Evolutionary conservation across 1,140 invertebrate genomes (phyloP).

Genomic region (Hylaeus volcanicus): DNA sequence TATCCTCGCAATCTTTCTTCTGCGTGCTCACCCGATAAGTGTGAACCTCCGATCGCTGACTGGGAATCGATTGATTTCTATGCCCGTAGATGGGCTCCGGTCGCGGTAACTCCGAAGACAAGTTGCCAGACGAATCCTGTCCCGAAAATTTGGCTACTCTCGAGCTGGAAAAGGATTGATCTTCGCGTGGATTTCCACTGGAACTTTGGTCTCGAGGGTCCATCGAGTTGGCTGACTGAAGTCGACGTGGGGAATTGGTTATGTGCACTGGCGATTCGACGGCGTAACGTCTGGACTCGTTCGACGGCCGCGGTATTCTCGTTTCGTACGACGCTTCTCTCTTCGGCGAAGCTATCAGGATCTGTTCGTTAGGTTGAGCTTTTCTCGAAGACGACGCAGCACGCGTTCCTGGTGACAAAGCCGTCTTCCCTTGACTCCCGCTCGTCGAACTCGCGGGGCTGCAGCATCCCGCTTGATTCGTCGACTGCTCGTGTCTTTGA

Average conservation of each 20-base stretch:
- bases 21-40: background rate
- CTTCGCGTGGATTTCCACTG: background rate
- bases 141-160: background rate
- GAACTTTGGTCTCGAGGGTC: conserved; percentile 4
- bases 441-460: background rate
- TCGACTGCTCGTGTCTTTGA: background rate
- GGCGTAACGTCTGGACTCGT: conserved; percentile 49
- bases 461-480: background rate
- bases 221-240: background rate
- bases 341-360: conserved; percentile 77
- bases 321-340: conserved; percentile 66
- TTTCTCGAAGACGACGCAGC: conserved; percentile 37
- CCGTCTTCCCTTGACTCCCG: background rate
- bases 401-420: background rate
- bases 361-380: conserved; percentile 75
- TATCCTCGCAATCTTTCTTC: conserved; percentile 19
- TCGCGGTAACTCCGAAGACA: conserved; percentile 44
- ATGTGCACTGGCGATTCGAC: conserved; percentile 70
- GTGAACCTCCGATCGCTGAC: background rate
- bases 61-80: conserved; percentile 6
- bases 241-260: conserved; percentile 60
- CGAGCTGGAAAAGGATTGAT: background rate
- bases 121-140: background rate
- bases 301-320: conserved; percentile 49
- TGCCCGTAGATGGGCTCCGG: conserved; percentile 65